A percentile compares a stretch with the other conserved stretches of the same genome.
phyloP scores from a whole-genome alignment of 2,797 vertebrate genomes.

The Darevskia mixta region DNA sequence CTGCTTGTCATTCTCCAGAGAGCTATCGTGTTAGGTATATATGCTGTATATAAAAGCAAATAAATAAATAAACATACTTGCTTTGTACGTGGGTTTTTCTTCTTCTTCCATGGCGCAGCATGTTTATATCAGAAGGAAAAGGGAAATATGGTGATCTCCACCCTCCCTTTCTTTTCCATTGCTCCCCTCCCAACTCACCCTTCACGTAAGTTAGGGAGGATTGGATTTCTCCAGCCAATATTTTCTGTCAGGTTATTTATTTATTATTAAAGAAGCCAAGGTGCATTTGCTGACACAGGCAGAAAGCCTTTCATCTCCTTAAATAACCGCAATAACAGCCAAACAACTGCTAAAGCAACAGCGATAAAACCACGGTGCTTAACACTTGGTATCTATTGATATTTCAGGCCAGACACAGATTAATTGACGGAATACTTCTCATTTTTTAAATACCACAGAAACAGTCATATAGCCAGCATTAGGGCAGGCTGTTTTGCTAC shows the following conservation, averaged over 20 bases:
- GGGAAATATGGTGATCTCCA: background rate
- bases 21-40: background rate
- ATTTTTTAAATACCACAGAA: background rate
- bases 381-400: background rate
- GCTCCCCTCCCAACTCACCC: background rate
- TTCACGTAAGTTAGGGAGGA: background rate
- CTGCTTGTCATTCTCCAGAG: background rate
- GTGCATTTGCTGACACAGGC: conserved; percentile 63
- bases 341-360: conserved; percentile 68
- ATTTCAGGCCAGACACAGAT: background rate
- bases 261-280: conserved; percentile 62
- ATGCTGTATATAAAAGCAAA: background rate
- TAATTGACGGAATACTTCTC: background rate
- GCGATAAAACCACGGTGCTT: conserved; percentile 60
- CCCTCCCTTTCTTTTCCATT: background rate
- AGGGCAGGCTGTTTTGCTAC: background rate
- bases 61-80: accelerated
- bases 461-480: background rate
- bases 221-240: conserved; percentile 36
- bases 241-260: conserved; percentile 59
- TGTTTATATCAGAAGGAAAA: background rate
- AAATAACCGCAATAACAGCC: conserved; percentile 59
- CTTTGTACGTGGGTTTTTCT: conserved; percentile 5
- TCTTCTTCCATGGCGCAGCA: background rate
- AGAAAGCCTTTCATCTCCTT: conserved; percentile 62